Evolutionary conservation across 2,797 vertebrate species (phyloP), one percentile per base, ranked within the genome.

Genomic region (Girardinus metallicus): DNA sequence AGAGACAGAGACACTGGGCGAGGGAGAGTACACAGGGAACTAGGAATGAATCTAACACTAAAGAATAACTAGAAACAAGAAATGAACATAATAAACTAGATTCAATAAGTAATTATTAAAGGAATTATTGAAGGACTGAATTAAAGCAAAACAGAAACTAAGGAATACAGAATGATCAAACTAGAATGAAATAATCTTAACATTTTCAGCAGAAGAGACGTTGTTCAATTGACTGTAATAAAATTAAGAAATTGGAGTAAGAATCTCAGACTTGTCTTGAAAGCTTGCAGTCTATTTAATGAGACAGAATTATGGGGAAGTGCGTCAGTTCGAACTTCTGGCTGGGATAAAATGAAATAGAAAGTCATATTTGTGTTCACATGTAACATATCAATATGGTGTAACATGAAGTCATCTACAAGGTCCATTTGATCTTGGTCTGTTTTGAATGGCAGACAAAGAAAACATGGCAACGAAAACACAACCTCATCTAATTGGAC

Each of bases 401-500:
- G 29, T 47, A 43, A 76, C 73, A 60, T 77, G 21, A 80, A 82
- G 82, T 85, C 80, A 75, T 85, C 83, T 86, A 74, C 74, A 21
- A 80, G 89, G 82, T 85, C 80, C 78, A 46, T 89, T 82, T 85
- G 80, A 79, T 86, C 80, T 81, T 82, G 60, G 66, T 86, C 75
- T 77, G 79, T 29, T 79, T 78, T 74, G 70, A 76, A 57, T 74
- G 53, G 78, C 55, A 68, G 16, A 72, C 85, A 76, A 79, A 74
- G 85, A 85, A 89, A 85, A 83, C 62, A 80, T 36, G 74, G 73
- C 73, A 79, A 82, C 74, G 49, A 84, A 90, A 90, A 74, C 53
- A 84, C 82, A 82, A 68, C 82, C 85, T 79, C 86, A 75, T 87
- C 80, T 82, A 84, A 87, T 88, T 87, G 82, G 26, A 76, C 83